Percentiles rank a stretch among this genome's conserved stretches.
phyloP scores from a whole-genome alignment of 1,140 invertebrate species.

The Caenorhabditis latens region DNA sequence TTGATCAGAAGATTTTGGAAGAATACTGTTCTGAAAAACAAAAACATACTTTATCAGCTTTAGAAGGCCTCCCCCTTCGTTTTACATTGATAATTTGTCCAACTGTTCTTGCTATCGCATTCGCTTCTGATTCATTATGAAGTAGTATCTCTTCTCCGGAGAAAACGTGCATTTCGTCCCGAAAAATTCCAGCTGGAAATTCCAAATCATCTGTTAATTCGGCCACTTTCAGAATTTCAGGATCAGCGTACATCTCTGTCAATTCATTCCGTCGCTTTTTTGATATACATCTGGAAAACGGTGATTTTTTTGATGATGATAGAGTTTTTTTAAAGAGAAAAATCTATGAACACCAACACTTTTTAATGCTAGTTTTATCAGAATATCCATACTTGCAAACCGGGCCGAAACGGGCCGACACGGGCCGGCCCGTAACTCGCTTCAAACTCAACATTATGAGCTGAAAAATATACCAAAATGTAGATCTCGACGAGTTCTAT shows the following conservation, averaged over 20 bases:
- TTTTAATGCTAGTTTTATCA: too few species aligned
- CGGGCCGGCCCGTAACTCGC: too few species aligned
- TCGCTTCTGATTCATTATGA: not conserved
- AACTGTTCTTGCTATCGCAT: not conserved
- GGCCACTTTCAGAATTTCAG: not conserved
- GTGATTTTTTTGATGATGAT: not conserved
- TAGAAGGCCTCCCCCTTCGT: constrained; percentile 15
- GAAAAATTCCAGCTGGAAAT: not conserved
- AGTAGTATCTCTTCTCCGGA: not conserved
- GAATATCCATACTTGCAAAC: too few species aligned
- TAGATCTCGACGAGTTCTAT: too few species aligned
- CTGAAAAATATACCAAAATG: too few species aligned
- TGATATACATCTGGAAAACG: not conserved
- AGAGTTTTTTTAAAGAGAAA: not conserved
- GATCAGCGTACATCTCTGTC: constrained; percentile 6
- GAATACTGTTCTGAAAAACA: not conserved
- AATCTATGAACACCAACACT: not conserved
- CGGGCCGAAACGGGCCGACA: too few species aligned
- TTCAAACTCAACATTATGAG: too few species aligned
- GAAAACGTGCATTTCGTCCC: not conserved
- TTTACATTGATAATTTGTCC: constrained; percentile 15
- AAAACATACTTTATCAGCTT: constrained; percentile 23
- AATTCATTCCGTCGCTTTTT: constrained; percentile 38
- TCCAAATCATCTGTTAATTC: not conserved
- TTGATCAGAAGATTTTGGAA: not conserved